Conservation (phyloP, 1,140 invertebrate species). For the Lycorma delicatula region DNA sequence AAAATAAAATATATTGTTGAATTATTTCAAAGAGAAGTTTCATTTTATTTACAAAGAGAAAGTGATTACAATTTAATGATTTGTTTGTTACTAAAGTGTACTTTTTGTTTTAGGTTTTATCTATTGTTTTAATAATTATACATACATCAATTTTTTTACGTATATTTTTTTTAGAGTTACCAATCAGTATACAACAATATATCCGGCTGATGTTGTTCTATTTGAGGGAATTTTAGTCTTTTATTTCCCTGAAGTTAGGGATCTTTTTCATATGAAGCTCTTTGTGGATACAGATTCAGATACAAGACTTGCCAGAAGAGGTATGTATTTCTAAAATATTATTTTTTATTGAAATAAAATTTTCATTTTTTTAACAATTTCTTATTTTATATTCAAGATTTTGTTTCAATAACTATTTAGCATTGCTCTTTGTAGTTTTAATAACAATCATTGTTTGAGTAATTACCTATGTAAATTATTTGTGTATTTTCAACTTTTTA, state of each 20-base stretch:
- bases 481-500: neutral
- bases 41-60: no score
- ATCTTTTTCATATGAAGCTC: constrained; percentile 97
- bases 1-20: no score
- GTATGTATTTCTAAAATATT: constrained; percentile 51
- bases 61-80: no score
- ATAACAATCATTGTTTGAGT: no score
- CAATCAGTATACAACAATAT: constrained; percentile 69
- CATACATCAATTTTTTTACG: constrained; percentile 4
- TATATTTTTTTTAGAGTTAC: constrained; percentile 47
- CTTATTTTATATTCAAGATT: no score
- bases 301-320: constrained; percentile 87
- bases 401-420: no score
- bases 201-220: constrained; percentile 96
- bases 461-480: neutral
- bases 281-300: constrained; percentile 99
- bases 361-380: no score
- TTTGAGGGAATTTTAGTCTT: constrained; percentile 98
- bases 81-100: neutral
- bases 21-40: no score
- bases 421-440: no score
- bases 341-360: no score
- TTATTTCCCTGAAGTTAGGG: constrained; percentile 89
- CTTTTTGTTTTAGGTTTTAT: neutral
- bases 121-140: neutral